Evolutionary conservation across 2,888 invertebrate genomes (phyloP), one percentile per base, ranked within the genome.

Genomic region (Linnaemya vulpina): DNA sequence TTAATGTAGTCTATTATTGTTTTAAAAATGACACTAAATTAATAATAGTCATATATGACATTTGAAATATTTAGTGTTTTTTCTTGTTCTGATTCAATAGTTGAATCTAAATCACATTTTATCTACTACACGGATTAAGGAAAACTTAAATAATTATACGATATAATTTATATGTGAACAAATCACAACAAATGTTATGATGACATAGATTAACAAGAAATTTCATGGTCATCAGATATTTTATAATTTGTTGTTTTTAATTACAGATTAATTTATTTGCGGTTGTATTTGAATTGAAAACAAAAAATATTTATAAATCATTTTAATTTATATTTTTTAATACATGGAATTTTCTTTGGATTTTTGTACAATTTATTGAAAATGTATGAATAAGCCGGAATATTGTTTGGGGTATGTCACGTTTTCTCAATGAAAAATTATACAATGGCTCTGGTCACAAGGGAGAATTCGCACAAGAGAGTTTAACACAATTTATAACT

Each of bases 121-220:
- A 46, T 58, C 55, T 55, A 63, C 30, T 30, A 5, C 30, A 30
- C 5, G 30, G 53, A 65, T 73, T 58, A 73, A 65, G 55, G 25
- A 17, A 20, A 55, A 60, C 17, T 22, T 55, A 20, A 35, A 63
- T 53, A 63, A n/a, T 46, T 43, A 53, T 20, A 58, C 3, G 30
- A 35, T 58, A 11, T 7, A 13, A 40, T 40, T 40, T 40, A 10
- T 17, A 46, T 67, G 43, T 43, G 0, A 51, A 43, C 40, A 63
- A 78, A 70, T 25, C n/a, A 68, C 67, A 58, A 58, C n/a, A 55
- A 30, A 51, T 30, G 11, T 49, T 82, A 55, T 65, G 62, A 63
- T 76, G 76, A 71, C 82, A 82, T 63, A 76, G 58, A 71, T 82
- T 76, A 76, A 65, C 11, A 58, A 65, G 49, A 73, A 80, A 25